Percentiles rank a stretch among this genome's conserved stretches.
phyloP scores from a whole-genome alignment of 2,113 vertebrate species.

The Marcusenius ussheri region DNA sequence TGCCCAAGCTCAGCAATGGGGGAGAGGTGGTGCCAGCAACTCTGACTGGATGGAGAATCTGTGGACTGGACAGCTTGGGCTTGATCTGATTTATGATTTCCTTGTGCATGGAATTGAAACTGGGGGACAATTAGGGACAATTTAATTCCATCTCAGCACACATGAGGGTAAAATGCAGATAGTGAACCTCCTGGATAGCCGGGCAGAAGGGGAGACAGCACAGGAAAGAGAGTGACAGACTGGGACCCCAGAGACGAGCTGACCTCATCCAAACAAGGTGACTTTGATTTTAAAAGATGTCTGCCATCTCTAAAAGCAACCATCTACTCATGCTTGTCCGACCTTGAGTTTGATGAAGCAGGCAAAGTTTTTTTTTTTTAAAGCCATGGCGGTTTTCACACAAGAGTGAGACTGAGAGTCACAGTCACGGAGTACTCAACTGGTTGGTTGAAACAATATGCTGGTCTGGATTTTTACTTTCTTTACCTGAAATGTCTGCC shows the following conservation, averaged over 20 bases:
- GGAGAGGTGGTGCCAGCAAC: neutral
- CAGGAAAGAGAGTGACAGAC: neutral
- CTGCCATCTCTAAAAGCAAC: slow-evolving; percentile 1
- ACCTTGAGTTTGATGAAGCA: neutral
- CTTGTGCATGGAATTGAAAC: neutral
- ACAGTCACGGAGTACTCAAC: too few relatives aligned
- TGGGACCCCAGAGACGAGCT: neutral
- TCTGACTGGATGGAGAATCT: neutral
- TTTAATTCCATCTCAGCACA: neutral
- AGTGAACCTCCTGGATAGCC: neutral
- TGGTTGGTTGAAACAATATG: too few relatives aligned
- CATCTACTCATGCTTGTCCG: slow-evolving; percentile 10
- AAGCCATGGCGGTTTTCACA: neutral
- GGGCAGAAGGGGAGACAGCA: neutral
- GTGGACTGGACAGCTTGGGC: neutral
- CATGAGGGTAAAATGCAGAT: neutral
- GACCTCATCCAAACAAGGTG: slow-evolving; percentile 12
- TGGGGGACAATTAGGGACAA: neutral
- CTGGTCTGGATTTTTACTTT: too few relatives aligned
- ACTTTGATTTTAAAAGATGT: slow-evolving; percentile 12
- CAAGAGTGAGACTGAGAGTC: neutral
- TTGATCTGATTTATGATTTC: neutral
- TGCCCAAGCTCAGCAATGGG: neutral
- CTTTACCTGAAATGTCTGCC: too few relatives aligned
- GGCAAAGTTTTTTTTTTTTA: neutral